These are phyloP conservation scores for Euphonia xanthogaster DNA, from an alignment of 2,797 vertebrate species.

Conservation along the genomic window DNA sequence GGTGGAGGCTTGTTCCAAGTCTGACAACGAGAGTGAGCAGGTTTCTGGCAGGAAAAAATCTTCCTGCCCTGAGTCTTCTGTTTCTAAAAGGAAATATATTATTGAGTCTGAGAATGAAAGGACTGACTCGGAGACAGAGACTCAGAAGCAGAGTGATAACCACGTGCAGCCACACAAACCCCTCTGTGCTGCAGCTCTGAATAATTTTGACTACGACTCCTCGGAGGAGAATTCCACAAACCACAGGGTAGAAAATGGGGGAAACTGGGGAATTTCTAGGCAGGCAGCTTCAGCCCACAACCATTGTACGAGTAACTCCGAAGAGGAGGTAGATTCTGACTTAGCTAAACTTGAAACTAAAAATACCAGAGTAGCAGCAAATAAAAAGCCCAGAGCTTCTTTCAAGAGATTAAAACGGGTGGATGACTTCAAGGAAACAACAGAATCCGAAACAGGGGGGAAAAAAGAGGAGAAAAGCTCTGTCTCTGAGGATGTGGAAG, in stretches of 20 bases:
- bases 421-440: not conserved
- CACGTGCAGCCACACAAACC: not conserved
- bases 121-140: slow-evolving; percentile 69
- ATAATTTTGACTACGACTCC: slow-evolving; percentile 4
- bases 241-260: slow-evolving; percentile 40
- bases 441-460: not conserved
- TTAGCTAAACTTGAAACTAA: not conserved
- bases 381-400: not conserved
- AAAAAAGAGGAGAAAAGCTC: slow-evolving; percentile 5
- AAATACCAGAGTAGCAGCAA: not conserved
- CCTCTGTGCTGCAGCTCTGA: not conserved
- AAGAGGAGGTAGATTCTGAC: slow-evolving; percentile 58
- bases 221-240: slow-evolving; percentile 61
- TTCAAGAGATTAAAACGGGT: slow-evolving; percentile 25
- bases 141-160: slow-evolving; percentile 8
- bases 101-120: slow-evolving; percentile 65
- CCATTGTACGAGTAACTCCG: slow-evolving; percentile 2
- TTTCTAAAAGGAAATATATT: slow-evolving; percentile 24
- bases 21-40: slow-evolving; percentile 53
- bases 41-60: not conserved
- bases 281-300: slow-evolving; percentile 20
- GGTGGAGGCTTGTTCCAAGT: slow-evolving; percentile 49
- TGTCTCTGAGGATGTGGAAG: not conserved
- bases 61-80: not conserved
- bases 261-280: not conserved